phyloP scores from a whole-genome alignment of 2,797 vertebrate genomes.

The Champsocephalus esox region DNA sequence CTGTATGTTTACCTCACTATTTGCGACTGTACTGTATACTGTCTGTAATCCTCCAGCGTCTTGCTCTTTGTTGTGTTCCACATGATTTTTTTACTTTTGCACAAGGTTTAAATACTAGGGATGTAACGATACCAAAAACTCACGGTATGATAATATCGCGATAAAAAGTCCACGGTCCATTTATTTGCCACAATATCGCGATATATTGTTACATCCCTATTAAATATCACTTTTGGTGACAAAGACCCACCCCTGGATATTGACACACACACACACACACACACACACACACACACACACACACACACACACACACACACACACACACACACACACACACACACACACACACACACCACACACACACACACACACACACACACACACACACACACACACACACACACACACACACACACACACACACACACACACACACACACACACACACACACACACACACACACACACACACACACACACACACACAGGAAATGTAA shows the following conservation, averaged over 20 bases:
- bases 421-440: background rate
- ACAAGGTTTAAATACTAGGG: conserved; percentile 67
- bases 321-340: background rate
- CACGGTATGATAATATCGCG: no score
- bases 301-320: background rate
- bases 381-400: background rate
- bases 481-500: background rate
- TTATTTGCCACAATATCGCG: no score
- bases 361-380: background rate
- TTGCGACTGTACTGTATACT: background rate
- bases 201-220: no score
- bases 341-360: background rate
- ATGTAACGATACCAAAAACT: no score
- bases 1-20: background rate
- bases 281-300: background rate
- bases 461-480: background rate
- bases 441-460: background rate
- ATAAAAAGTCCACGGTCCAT: no score
- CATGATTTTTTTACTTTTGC: conserved; percentile 44
- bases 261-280: conserved; percentile 18
- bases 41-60: conserved; percentile 5
- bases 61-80: conserved; percentile 27
- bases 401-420: background rate
- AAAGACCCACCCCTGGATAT: conserved; percentile 66
- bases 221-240: conserved; percentile 74